phyloP scores from a whole-genome alignment of 2,797 vertebrate species.

The Falco columbarius region DNA sequence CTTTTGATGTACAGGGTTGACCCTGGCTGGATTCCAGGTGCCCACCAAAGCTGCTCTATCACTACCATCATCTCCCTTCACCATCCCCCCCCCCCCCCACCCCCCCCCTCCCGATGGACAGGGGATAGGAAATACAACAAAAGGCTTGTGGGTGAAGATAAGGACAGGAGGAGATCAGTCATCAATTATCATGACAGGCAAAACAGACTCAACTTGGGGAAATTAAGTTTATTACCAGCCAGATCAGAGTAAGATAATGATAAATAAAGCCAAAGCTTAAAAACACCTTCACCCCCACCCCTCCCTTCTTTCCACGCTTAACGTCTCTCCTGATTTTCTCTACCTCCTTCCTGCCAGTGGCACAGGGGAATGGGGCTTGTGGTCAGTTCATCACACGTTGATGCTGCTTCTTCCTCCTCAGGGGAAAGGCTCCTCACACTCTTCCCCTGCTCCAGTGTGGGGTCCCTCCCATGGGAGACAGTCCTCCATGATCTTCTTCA shows the following conservation, averaged over 20 bases:
- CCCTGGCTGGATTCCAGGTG: not conserved
- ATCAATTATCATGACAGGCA: too few species aligned
- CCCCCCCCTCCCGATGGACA: not conserved
- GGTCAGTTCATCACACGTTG: not conserved
- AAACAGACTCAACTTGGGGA: too few species aligned
- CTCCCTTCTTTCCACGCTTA: not conserved
- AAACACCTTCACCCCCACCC: not conserved
- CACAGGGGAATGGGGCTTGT: not conserved
- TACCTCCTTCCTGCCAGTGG: not conserved
- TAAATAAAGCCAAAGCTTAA: too few species aligned
- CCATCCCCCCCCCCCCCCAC: too few species aligned
- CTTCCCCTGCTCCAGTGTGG: not conserved
- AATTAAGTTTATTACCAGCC: too few species aligned
- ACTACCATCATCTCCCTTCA: not conserved
- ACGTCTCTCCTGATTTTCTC: rapidly evolving
- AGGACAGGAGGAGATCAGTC: too few species aligned
- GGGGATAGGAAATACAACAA: not conserved
- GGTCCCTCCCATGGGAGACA: not conserved
- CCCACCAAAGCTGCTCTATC: not conserved
- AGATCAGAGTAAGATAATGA: too few species aligned
- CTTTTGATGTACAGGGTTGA: not conserved
- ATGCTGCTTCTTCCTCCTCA: not conserved
- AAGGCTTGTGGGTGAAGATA: too few species aligned
- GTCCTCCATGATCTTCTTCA: not conserved
- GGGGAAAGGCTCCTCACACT: not conserved